A percentile compares a stretch with the other conserved stretches of the same genome.
Evolutionary conservation across 2,888 invertebrate species (phyloP).

Genomic region (Cryptocephalus moraei): DNA sequence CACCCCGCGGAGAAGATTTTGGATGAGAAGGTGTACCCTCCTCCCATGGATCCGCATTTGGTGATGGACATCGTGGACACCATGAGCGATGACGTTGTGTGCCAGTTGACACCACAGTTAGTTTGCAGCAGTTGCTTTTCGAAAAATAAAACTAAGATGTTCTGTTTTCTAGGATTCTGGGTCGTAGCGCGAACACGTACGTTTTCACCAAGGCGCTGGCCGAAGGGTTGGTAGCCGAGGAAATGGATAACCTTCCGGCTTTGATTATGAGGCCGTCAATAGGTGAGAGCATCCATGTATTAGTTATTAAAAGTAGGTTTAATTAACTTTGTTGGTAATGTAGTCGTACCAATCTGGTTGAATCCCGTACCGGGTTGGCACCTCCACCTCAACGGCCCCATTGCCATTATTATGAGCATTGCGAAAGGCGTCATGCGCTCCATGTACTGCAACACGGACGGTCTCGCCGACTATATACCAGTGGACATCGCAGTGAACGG

Average conservation of each 20-base stretch:
- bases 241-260: constrained; percentile 65
- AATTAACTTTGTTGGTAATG: not conserved
- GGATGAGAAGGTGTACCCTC: constrained; percentile 78
- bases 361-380: constrained; percentile 87
- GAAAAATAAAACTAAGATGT: constrained; percentile 53
- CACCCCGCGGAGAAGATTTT: constrained; percentile 74
- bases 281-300: constrained; percentile 43
- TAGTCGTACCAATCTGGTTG: constrained; percentile 66
- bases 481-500: constrained; percentile 77
- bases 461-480: constrained; percentile 67
- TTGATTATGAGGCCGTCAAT: constrained; percentile 86
- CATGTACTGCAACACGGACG: constrained; percentile 66
- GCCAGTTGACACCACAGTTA: constrained; percentile 51
- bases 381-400: constrained; percentile 84
- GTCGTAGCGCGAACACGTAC: constrained; percentile 86
- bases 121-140: constrained; percentile 46
- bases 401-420: constrained; percentile 71
- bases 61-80: constrained; percentile 69
- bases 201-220: constrained; percentile 89
- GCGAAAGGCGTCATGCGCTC: constrained; percentile 82
- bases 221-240: constrained; percentile 68
- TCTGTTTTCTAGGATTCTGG: constrained; percentile 55
- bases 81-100: constrained; percentile 63
- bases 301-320: too few relatives aligned
- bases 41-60: constrained; percentile 65